Evolutionary conservation across 1,140 invertebrate species (phyloP), one percentile per base, ranked within the genome.

Genomic region (Panagrolaimus sp.): DNA sequence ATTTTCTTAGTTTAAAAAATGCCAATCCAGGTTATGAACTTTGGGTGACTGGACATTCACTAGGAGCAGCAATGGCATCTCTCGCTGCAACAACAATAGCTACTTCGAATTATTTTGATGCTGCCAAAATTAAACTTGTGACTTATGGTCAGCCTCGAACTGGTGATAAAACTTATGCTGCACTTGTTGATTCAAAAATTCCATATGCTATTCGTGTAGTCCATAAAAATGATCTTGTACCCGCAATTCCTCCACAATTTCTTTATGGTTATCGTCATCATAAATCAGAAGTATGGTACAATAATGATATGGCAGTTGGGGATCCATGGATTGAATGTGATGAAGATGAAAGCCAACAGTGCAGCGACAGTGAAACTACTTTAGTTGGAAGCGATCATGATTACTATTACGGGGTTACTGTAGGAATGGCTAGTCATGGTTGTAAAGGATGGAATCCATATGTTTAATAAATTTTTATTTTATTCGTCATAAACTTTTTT

Each of bases 131-230:
- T n/a, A 74, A 76, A 42, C 65, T 78, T 14, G 66, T 76, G 42
- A 78, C 76, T 23, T 78, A 76, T 47, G 76, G 76, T 23, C 74
- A 78, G 45, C 76, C 76, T 20, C 43, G 76, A 38, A 78, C 74
- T 14, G 76, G 76, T 61, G 63, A 78, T 47, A 68, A 64, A 43
- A 66, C 57, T 16, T 78, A 48, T 31, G 74, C 77, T 20, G 48
- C 64, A 38, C 51, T 44, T 14, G 27, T 57, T 1, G 51, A 57
- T 25, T 11, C 20, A 57, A 20, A 5, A 1, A 57, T 76, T 14
- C 62, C 53, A 7, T 67, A 67, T 44, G 45, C 61, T 3, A 77
- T 67, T 31, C 75, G 75, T 43, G 75, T 77, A 8, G 72, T 67
- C 0, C 75, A 77, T 51, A 63, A 64, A 14, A 45, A 63, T 0